Conservation (phyloP, 1,140 invertebrate species). For the Venturia canescens region DNA sequence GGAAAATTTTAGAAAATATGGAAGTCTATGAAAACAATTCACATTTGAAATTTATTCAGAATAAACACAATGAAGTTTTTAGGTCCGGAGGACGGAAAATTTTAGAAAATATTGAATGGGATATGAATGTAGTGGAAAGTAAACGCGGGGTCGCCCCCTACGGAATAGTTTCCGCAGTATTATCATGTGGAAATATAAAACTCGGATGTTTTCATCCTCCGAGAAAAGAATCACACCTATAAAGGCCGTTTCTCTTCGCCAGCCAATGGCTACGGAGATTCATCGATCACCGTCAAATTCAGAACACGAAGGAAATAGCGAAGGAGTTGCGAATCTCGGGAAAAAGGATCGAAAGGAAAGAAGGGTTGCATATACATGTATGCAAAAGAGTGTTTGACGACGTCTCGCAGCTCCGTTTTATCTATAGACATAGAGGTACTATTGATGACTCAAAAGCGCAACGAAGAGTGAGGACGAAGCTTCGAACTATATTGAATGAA, state of each 20-base stretch:
- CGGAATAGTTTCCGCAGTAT: not conserved
- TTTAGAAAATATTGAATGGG: too few relatives aligned
- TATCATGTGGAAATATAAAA: constrained; percentile 52
- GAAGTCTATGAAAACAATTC: too few relatives aligned
- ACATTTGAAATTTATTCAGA: too few relatives aligned
- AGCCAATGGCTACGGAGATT: constrained; percentile 50
- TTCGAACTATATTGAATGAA: constrained; percentile 25
- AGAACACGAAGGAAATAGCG: not conserved
- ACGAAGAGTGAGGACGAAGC: not conserved
- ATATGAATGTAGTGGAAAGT: too few relatives aligned
- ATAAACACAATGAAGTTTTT: too few relatives aligned
- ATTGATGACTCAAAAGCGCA: not conserved
- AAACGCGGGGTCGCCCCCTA: too few relatives aligned
- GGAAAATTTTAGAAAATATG: too few relatives aligned
- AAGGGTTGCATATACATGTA: not conserved
- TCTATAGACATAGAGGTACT: not conserved
- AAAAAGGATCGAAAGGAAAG: not conserved
- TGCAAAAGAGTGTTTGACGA: not conserved
- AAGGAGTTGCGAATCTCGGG: not conserved
- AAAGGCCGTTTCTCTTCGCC: constrained; percentile 18
- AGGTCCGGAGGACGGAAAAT: too few relatives aligned
- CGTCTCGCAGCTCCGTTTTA: not conserved
- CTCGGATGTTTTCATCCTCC: constrained; percentile 13
- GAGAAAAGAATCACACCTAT: not conserved
- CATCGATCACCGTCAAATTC: constrained; percentile 57